A percentile compares a stretch with the other conserved stretches of the same genome.
phyloP scores from a whole-genome alignment of 2,113 vertebrate species.

The Tonatia bakeri region DNA sequence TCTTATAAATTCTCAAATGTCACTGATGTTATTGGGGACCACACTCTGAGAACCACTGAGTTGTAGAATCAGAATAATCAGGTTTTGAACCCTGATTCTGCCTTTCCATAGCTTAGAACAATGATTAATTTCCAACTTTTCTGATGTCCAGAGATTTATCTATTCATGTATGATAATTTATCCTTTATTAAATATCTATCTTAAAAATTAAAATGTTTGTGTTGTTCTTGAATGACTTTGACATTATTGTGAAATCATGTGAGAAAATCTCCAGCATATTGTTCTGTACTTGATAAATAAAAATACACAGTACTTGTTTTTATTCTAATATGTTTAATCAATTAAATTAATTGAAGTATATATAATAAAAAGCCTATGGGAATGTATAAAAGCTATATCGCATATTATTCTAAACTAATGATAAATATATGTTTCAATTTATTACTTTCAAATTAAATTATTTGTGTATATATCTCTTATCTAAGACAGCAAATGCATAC shows the following conservation, averaged over 20 bases:
- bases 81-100: not conserved
- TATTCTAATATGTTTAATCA: not conserved
- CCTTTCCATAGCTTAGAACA: not conserved
- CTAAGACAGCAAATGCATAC: not conserved
- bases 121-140: not conserved
- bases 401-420: not conserved
- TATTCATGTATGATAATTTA: not conserved
- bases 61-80: not conserved
- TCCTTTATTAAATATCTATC: not conserved
- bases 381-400: not conserved
- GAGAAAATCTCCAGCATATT: not conserved
- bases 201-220: not conserved
- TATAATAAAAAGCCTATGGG: not conserved
- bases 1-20: not conserved
- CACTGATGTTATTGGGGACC: not conserved
- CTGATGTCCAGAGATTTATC: not conserved
- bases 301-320: not conserved
- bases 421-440: not conserved
- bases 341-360: not conserved
- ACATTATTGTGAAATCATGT: not conserved
- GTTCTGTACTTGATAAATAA: not conserved
- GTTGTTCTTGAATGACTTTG: not conserved
- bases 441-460: not conserved
- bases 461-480: not conserved
- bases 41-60: not conserved